These are phyloP conservation scores for Heliothis subflexa DNA, from an alignment of 1,140 invertebrate species.

Conservation along the genomic window DNA sequence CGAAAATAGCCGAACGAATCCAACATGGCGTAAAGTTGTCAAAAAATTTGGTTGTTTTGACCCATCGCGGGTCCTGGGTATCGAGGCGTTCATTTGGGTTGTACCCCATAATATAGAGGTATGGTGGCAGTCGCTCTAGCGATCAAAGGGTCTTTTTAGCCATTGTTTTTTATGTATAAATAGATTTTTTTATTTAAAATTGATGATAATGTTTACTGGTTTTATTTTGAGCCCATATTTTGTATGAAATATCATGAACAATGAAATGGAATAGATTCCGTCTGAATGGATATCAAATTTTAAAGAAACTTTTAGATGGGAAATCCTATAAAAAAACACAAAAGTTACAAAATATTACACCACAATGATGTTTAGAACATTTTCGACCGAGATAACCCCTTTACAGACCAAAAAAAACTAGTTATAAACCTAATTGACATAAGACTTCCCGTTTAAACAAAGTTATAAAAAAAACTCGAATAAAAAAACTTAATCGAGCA, in stretches of 20 bases:
- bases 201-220: not conserved
- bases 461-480: not conserved
- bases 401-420: not conserved
- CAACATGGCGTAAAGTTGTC: constrained; percentile 22
- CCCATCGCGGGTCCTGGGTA: constrained; percentile 20
- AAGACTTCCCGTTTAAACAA: not conserved
- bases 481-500: not conserved
- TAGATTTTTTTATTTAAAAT: constrained; percentile 16
- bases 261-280: too few species aligned
- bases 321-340: too few species aligned
- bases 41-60: constrained; percentile 20
- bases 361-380: too few species aligned
- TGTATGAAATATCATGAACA: not conserved
- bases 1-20: constrained; percentile 23
- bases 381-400: too few species aligned
- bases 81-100: constrained; percentile 2
- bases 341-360: too few species aligned
- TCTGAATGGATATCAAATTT: too few species aligned
- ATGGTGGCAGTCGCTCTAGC: constrained; percentile 2
- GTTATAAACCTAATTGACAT: not conserved
- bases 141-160: constrained; percentile 19
- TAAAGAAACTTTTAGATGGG: too few species aligned
- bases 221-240: constrained; percentile 1
- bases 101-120: constrained; percentile 13
- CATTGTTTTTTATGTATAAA: constrained; percentile 26